Evolutionary conservation across 2,888 invertebrate genomes (phyloP).

Genomic region (Ochropleura leucogaster): DNA sequence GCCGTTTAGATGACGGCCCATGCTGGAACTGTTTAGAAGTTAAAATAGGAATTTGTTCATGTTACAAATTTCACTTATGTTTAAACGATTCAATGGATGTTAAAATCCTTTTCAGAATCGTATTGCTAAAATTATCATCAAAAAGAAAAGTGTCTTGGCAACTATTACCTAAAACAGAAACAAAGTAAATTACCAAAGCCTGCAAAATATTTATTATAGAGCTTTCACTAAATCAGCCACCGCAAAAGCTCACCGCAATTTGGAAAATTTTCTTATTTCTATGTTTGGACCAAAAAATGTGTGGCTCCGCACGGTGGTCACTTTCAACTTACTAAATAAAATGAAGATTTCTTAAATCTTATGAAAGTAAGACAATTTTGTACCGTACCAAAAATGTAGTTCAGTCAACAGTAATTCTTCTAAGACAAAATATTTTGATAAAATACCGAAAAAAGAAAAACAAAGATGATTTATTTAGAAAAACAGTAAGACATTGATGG

Average conservation of each 20-base stretch:
- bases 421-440: slow-evolving; percentile 41
- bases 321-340: slow-evolving; percentile 12
- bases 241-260: not conserved
- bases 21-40: not conserved
- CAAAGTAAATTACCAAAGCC: not conserved
- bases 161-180: not conserved
- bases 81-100: not conserved
- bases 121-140: not conserved
- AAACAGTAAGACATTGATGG: slow-evolving; percentile 41
- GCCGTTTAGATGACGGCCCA: not conserved
- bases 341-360: slow-evolving; percentile 2
- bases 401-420: slow-evolving; percentile 32
- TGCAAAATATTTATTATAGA: not conserved
- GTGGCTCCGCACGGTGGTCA: not conserved
- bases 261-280: slow-evolving; percentile 7
- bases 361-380: slow-evolving; percentile 22
- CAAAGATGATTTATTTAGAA: slow-evolving; percentile 55
- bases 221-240: not conserved
- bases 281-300: not conserved
- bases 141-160: no score
- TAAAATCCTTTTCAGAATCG: not conserved
- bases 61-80: not conserved
- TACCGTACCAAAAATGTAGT: slow-evolving; percentile 33
- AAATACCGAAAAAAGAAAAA: slow-evolving; percentile 29
- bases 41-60: not conserved